Percentiles rank a stretch among this genome's conserved stretches.
phyloP scores from a whole-genome alignment of 2,888 invertebrate species.

The Polydesmus complanatus region DNA sequence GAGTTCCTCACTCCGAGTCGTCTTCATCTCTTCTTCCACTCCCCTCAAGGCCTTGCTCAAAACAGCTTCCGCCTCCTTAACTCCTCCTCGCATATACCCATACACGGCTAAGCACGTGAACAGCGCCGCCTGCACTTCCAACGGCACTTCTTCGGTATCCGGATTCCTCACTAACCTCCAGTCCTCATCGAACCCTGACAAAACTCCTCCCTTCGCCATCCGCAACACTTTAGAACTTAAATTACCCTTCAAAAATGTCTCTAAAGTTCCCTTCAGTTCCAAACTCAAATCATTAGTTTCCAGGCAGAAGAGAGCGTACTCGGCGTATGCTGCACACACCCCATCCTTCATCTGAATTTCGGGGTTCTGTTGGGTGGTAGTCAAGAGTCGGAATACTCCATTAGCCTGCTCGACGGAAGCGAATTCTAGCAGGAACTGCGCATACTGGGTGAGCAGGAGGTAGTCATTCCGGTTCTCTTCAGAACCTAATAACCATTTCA shows the following conservation, averaged over 20 bases:
- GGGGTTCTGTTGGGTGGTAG: background rate
- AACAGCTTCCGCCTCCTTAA: constrained; percentile 21
- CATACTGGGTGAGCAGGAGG: constrained; percentile 28
- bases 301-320: too few relatives aligned
- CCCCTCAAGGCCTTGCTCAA: too few relatives aligned
- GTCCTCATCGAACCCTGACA: background rate
- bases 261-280: background rate
- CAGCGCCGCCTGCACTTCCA: too few relatives aligned
- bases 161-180: background rate
- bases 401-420: constrained; percentile 27
- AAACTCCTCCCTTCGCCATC: background rate
- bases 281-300: constrained; percentile 1
- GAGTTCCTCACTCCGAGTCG: too few relatives aligned
- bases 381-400: constrained; percentile 23
- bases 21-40: too few relatives aligned
- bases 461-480: constrained; percentile 29
- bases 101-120: constrained; percentile 27
- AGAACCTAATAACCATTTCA: constrained; percentile 29
- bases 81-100: constrained; percentile 26
- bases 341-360: background rate
- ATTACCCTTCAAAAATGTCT: background rate
- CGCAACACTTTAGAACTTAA: background rate
- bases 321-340: constrained; percentile 2
- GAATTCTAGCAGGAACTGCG: constrained; percentile 25
- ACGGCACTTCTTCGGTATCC: background rate